Base-by-base conservation (phyloP, 1,140 invertebrate genomes). In the Cotesia typhae region DNA sequence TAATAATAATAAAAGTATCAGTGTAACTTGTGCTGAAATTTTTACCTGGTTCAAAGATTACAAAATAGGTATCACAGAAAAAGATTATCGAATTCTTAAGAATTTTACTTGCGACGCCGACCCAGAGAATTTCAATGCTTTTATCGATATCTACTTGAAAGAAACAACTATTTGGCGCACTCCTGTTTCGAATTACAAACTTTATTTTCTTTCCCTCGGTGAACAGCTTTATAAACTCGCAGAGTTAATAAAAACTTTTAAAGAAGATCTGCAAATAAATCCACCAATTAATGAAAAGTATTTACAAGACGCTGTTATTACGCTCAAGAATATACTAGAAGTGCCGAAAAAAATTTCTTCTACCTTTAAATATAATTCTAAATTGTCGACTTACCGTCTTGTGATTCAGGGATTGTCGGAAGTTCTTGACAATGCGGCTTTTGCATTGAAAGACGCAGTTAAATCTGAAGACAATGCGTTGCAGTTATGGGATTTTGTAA, bases 41-140 rank as follows among this genome's bases (percentile, higher is more conserved):
- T 85, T 83, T 61, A 75, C 77, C 0, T 83, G 78, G 83, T 80
- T 82, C 12, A 67, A 70, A 1, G 67, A 81, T 3, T 75, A 72
- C n/a, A 69, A 73, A 12, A 38, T 78, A 0, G 80, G 80, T 5
- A 55, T 85, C 4, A 79, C 63, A 0, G 10, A 4, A 0, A 78
- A 81, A 1, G 82, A 86, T 35, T 84, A 78, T 14, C 70, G 59
- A 5, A 81, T n/a, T 0, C 65, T 86, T 7, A 79, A 84, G 64
- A 83, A 83, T 73, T 82, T 82, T 35, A 82, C 78, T 4, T 86
- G 84, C 7, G 77, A 83, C 17, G 67, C 66, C 2, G 78, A 81
- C 55, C 77, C 80, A 0, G 77, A 81, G 0, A 78, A 81, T 47
- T 84, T 86, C 36, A 84, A 86, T 36, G 73, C 61, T 0, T 85